phyloP scores from a whole-genome alignment of 2,888 invertebrate species.

The Caenorhabditis sp. region DNA sequence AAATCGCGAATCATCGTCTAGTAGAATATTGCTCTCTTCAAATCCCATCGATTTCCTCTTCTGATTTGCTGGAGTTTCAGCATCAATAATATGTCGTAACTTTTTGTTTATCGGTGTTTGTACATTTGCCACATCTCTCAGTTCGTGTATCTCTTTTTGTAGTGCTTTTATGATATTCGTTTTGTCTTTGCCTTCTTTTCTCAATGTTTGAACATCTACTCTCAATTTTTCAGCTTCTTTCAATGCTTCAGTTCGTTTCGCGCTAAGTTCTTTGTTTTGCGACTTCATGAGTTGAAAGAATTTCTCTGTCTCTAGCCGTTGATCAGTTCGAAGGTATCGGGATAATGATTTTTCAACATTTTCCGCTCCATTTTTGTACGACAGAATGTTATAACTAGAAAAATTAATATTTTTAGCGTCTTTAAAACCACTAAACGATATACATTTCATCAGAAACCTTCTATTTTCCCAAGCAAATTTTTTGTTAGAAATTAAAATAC shows the following conservation, averaged over 20 bases:
- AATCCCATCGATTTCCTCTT: constrained; percentile 33
- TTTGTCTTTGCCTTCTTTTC: constrained; percentile 4
- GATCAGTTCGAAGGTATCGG: constrained; percentile 14
- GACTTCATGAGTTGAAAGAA: constrained; percentile 25
- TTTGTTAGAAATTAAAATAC: neutral
- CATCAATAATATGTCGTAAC: constrained; percentile 15
- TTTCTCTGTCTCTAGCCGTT: constrained; percentile 19
- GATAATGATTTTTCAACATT: constrained; percentile 16
- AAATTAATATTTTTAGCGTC: constrained; percentile 4
- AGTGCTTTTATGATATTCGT: constrained; percentile 3
- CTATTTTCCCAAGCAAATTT: no score
- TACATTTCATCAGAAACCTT: no score
- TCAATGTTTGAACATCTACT: neutral
- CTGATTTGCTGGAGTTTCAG: constrained; percentile 8
- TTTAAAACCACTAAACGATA: no score
- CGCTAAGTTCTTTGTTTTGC: constrained; percentile 24
- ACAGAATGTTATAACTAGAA: constrained; percentile 27
- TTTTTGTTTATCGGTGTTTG: constrained; percentile 25
- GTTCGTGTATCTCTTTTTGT: neutral
- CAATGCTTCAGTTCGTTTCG: constrained; percentile 7
- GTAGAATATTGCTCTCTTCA: constrained; percentile 9
- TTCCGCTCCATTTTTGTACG: constrained; percentile 1
- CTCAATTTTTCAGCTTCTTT: constrained; percentile 14
- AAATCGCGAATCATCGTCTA: constrained; percentile 12
- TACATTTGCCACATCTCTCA: constrained; percentile 19